Conservation (phyloP, 2,797 vertebrate species). For the Harpagifer antarcticus region DNA sequence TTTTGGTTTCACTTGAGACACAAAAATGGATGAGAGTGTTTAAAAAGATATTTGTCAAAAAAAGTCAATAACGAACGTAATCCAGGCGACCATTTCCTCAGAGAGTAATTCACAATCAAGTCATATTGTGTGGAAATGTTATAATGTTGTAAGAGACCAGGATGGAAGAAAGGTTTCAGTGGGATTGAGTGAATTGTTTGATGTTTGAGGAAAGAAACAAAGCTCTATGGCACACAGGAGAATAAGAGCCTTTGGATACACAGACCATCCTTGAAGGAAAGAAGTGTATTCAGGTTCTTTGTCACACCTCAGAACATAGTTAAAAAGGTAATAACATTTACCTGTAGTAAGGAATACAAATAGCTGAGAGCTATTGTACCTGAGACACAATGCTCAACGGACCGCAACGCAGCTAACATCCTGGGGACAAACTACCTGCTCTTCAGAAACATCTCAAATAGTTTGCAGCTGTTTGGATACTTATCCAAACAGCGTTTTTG, state of each 20-base stretch:
- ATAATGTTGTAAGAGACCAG: too few species aligned
- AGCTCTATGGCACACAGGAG: not conserved
- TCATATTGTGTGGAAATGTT: too few species aligned
- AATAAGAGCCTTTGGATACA: not conserved
- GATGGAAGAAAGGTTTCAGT: too few species aligned
- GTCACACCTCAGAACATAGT: not conserved
- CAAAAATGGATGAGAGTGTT: too few species aligned
- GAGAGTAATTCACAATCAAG: too few species aligned
- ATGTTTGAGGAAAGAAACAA: too few species aligned
- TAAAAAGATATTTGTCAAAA: too few species aligned
- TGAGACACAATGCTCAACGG: slow-evolving; percentile 22
- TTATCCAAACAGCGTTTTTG: slow-evolving; percentile 61
- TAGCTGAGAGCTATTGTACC: slow-evolving; percentile 13
- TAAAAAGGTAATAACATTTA: not conserved
- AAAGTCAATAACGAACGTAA: too few species aligned
- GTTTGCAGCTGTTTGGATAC: slow-evolving; percentile 68
- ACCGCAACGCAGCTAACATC: slow-evolving; percentile 45
- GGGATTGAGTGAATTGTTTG: too few species aligned
- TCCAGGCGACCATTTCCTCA: too few species aligned
- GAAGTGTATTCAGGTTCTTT: too few species aligned
- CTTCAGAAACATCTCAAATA: slow-evolving; percentile 51
- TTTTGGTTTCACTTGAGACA: too few species aligned
- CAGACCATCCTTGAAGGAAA: not conserved
- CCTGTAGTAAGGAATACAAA: slow-evolving; percentile 28
- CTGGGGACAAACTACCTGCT: slow-evolving; percentile 51